Evolutionary conservation across 2,888 invertebrate species (phyloP), one percentile per base, ranked within the genome.

Genomic region (Tachystola acroxantha): DNA sequence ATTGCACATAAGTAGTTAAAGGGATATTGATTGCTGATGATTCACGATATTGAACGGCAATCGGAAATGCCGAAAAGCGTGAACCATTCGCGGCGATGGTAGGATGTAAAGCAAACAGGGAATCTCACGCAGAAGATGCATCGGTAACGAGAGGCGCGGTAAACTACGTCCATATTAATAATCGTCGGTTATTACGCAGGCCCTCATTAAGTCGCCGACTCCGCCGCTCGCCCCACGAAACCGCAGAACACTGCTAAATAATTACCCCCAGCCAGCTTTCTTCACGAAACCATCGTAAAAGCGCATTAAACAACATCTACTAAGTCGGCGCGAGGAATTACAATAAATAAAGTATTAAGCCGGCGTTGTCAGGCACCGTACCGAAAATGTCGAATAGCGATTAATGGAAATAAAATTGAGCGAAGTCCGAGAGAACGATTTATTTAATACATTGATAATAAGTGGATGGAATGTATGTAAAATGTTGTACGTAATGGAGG

Each of bases 171-270:
- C 73, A 77, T 77, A 82, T 82, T 81, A 75, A 81, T 82, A 82
- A 84, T 79, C 75, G 67, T 44, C 57, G 65, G 77, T 78, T 78
- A 80, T 82, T 80, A 80, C 78, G 61, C 60, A 57, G 64, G 61
- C 66, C 69, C 77, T 81, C 78, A 84, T 84, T 84, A 80, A 71
- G 57, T 67, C 63, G 57, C 61, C 64, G 60, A n/a, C n/a, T n/a
- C n/a, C n/a, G 63, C 70, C 69, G 70, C 70, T 76, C 68, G 71
- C 61, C 64, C 62, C 60, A 72, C 64, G 60, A 78, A 81, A 84
- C 85, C 84, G 70, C 85, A 85, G 64, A 80, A 75, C 81, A 78
- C 76, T 70, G 80, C 78, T 71, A 75, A 84, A 84, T 82, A 85
- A 85, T 84, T 84, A 84, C 72, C 72, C 62, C 45, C 57, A 53